A percentile compares a stretch with the other conserved stretches of the same genome.
Conservation (phyloP, 53 echinoderm and acorn worm species). For the Holothuria scabra region DNA sequence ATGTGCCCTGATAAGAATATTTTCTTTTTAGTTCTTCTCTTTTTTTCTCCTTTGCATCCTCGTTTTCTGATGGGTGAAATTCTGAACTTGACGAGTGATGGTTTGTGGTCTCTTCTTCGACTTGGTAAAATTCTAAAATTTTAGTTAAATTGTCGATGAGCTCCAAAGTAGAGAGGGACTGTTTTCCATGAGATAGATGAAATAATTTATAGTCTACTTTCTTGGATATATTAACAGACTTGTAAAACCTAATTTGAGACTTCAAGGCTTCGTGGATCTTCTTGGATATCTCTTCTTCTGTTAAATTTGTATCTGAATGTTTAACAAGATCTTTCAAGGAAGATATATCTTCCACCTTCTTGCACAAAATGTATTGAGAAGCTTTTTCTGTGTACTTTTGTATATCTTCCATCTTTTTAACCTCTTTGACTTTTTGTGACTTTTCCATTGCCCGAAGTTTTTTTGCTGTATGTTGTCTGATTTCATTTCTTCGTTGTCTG, state of each 20-base stretch:
- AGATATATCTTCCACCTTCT: neutral
- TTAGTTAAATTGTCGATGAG: neutral
- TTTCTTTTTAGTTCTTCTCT: constrained; percentile 19
- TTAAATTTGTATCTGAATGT: neutral
- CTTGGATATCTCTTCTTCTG: neutral
- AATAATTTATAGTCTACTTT: constrained; percentile 32
- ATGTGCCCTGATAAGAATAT: constrained; percentile 1
- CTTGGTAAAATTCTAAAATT: neutral
- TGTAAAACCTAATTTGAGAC: constrained; percentile 47
- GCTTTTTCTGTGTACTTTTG: constrained; percentile 35
- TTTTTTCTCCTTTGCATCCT: neutral
- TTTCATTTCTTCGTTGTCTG: constrained; percentile 1
- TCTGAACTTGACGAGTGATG: too few species aligned
- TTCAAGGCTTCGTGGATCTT: constrained; percentile 42
- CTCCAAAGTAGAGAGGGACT: neutral
- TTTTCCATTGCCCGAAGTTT: constrained; percentile 23
- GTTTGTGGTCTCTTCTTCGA: too few species aligned
- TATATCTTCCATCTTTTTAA: too few species aligned
- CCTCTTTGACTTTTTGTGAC: constrained; percentile 19
- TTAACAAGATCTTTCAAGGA: neutral
- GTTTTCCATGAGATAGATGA: constrained; percentile 34
- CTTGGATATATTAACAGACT: constrained; percentile 36
- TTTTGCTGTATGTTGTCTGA: too few species aligned
- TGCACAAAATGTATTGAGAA: constrained; percentile 10
- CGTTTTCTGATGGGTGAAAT: neutral